Evolutionary conservation across 2,113 vertebrate genomes (phyloP).

Genomic region (Alosa alosa): DNA sequence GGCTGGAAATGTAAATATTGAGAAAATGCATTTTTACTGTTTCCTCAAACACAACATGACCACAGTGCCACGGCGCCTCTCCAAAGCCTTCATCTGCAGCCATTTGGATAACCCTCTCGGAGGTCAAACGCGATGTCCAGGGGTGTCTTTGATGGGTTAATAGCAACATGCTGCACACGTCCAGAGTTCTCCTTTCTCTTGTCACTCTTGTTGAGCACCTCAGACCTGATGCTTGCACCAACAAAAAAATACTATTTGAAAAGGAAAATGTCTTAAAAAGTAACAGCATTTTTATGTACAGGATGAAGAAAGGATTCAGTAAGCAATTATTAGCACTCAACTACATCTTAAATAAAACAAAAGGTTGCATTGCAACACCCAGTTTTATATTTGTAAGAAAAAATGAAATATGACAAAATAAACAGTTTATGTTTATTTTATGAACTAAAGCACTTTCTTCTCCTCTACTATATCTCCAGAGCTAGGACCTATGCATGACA

Average conservation of each 20-base stretch:
- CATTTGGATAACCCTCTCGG: slow-evolving; percentile 8
- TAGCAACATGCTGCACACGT: neutral
- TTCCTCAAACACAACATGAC: slow-evolving; percentile 31
- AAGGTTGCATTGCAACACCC: neutral
- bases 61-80: neutral
- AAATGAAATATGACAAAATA: neutral
- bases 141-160: neutral
- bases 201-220: neutral
- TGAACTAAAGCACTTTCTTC: neutral
- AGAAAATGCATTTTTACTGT: neutral
- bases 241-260: neutral
- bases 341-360: neutral
- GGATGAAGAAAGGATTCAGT: neutral
- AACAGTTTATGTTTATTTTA: neutral
- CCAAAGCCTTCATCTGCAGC: slow-evolving; percentile 16
- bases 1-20: slow-evolving; percentile 20
- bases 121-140: neutral
- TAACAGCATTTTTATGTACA: neutral
- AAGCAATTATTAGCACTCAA: neutral
- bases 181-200: neutral
- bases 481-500: slow-evolving; percentile 8
- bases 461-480: slow-evolving; percentile 22
- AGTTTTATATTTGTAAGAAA: neutral
- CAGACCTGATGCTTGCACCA: neutral
- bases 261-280: neutral